Percentiles rank a stretch among this genome's conserved stretches.
phyloP scores from a whole-genome alignment of 1,140 invertebrate genomes.

The Apis dorsata region DNA sequence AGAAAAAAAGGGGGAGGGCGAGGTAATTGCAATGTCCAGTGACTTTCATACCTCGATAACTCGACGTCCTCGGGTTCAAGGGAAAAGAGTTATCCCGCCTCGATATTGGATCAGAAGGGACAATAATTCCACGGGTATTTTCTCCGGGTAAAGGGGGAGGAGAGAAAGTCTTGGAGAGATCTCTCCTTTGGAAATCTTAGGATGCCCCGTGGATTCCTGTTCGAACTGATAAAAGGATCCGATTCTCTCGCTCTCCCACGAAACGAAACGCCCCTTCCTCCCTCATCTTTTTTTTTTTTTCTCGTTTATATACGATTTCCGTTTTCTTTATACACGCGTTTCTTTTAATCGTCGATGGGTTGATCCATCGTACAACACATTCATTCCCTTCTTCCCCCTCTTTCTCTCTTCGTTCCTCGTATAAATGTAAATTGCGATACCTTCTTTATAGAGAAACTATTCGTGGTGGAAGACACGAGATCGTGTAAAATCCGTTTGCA shows the following conservation, averaged over 20 bases:
- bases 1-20: background rate
- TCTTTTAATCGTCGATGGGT: no score
- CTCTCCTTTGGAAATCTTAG: constrained; percentile 33
- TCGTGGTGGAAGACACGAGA: constrained; percentile 15
- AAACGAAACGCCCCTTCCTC: constrained; percentile 3
- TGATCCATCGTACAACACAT: no score
- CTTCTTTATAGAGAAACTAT: constrained; percentile 26
- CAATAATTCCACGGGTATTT: constrained; percentile 57
- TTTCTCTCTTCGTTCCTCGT: background rate
- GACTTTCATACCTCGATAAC: constrained; percentile 33
- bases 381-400: background rate
- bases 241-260: background rate
- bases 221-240: constrained; percentile 41
- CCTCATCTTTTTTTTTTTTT: background rate
- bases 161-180: background rate
- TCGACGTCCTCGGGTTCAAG: constrained; percentile 28
- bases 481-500: constrained; percentile 40
- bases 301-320: background rate
- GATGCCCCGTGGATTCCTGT: constrained; percentile 33
- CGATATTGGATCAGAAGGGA: constrained; percentile 60
- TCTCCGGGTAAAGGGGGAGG: background rate
- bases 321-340: no score
- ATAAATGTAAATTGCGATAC: constrained; percentile 48
- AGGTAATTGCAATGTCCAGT: constrained; percentile 53
- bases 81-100: constrained; percentile 59